Evolutionary conservation across 2,888 invertebrate genomes (phyloP).

Genomic region (Polydesmus complanatus): DNA sequence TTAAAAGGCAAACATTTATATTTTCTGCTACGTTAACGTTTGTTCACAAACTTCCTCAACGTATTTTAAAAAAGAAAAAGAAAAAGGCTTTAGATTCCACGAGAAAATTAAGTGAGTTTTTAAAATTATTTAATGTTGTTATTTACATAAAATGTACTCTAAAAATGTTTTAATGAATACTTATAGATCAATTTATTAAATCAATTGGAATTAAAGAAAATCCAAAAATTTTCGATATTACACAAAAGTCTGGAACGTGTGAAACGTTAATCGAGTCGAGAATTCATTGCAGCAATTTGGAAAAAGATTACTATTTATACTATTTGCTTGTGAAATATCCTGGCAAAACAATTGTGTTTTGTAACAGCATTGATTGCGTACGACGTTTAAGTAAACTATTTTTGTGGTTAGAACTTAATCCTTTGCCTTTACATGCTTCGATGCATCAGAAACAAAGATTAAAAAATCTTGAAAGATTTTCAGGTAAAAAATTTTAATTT

Average conservation of each 20-base stretch:
- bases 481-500: conserved; percentile 25
- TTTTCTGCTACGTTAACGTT: conserved; percentile 94
- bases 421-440: conserved; percentile 52
- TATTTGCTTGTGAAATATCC: conserved; percentile 70
- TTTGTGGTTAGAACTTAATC: conserved; percentile 49
- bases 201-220: conserved; percentile 63
- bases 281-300: conserved; percentile 40
- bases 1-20: conserved; percentile 72
- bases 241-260: conserved; percentile 65
- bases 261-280: conserved; percentile 69
- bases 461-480: conserved; percentile 74
- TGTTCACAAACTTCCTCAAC: conserved; percentile 62
- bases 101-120: conserved; percentile 25
- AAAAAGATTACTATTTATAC: conserved; percentile 65
- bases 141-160: too few relatives aligned
- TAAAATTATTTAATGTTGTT: background rate
- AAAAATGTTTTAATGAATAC: too few relatives aligned
- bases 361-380: conserved; percentile 70
- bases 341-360: conserved; percentile 41
- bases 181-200: conserved; percentile 60
- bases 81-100: conserved; percentile 27
- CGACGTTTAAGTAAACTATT: conserved; percentile 48
- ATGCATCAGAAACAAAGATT: conserved; percentile 91
- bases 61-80: conserved; percentile 28
- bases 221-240: conserved; percentile 87